phyloP scores from a whole-genome alignment of 2,113 vertebrate species.

The Eidolon helvum region DNA sequence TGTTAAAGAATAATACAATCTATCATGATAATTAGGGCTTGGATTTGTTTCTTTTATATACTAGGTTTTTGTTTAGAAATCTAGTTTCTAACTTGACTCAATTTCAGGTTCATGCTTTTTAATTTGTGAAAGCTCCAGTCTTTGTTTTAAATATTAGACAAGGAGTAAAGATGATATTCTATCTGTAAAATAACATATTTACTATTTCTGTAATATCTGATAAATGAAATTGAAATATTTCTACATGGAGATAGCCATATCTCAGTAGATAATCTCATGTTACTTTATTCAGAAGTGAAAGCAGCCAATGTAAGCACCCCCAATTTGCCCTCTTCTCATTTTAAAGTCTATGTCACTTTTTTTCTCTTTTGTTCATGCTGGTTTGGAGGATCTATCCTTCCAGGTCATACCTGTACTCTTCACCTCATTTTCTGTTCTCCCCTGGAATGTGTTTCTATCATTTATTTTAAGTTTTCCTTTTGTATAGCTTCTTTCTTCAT shows the following conservation, averaged over 20 bases:
- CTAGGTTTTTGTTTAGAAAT: constrained; percentile 12
- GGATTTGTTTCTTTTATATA: background rate
- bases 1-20: background rate
- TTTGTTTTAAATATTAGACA: constrained; percentile 7
- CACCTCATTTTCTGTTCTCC: background rate
- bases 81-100: background rate
- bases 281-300: constrained; percentile 15
- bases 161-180: background rate
- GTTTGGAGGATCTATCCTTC: background rate
- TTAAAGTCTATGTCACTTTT: background rate
- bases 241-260: background rate
- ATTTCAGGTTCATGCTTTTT: background rate
- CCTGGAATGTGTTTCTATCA: background rate
- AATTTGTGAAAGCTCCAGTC: background rate
- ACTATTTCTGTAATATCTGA: background rate
- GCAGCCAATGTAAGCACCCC: background rate
- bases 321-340: background rate
- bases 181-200: background rate
- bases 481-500: background rate
- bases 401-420: background rate
- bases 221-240: background rate
- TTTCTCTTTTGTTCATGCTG: background rate
- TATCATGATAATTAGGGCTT: background rate
- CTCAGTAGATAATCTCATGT: background rate
- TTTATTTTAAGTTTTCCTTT: background rate